A percentile compares a stretch with the other conserved stretches of the same genome.
These are phyloP conservation scores for Sycophaga agraensis DNA, from an alignment of 1,140 invertebrate genomes.

Conservation along the genomic window DNA sequence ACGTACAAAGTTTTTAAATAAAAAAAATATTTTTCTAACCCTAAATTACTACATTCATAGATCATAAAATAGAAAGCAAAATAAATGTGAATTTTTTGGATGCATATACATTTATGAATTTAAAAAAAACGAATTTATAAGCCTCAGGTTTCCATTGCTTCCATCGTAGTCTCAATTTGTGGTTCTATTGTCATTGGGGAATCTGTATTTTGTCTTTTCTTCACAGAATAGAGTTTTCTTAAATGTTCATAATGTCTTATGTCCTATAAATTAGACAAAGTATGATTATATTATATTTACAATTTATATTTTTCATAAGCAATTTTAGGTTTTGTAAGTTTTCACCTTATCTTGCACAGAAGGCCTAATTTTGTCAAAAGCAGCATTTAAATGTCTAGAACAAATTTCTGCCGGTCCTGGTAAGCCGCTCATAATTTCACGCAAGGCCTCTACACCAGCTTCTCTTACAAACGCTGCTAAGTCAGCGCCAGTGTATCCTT, in stretches of 20 bases:
- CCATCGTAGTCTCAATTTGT: conserved; percentile 45
- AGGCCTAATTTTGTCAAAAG: conserved; percentile 75
- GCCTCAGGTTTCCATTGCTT: conserved; percentile 55
- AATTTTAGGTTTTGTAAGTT: too few species aligned
- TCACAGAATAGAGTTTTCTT: conserved; percentile 58
- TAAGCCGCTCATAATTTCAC: conserved; percentile 61
- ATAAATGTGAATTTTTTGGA: background rate
- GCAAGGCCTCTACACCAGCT: conserved; percentile 76
- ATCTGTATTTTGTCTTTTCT: conserved; percentile 49
- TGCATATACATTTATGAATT: background rate
- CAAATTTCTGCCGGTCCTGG: conserved; percentile 49
- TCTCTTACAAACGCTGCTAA: conserved; percentile 83
- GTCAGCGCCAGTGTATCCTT: conserved; percentile 91
- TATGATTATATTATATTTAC: background rate
- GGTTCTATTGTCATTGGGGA: conserved; percentile 48
- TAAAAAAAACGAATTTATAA: background rate
- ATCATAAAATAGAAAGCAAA: conserved; percentile 13
- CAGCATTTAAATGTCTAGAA: conserved; percentile 63
- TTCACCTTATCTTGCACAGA: conserved; percentile 75
- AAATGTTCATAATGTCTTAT: conserved; percentile 64
- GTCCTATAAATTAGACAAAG: conserved; percentile 44
- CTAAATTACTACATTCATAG: conserved; percentile 17
- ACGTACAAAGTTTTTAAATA: too few species aligned
- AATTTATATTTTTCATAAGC: background rate
- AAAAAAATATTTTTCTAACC: background rate